Evolutionary conservation across 2,113 vertebrate genomes (phyloP).

Genomic region (Columbina picui): DNA sequence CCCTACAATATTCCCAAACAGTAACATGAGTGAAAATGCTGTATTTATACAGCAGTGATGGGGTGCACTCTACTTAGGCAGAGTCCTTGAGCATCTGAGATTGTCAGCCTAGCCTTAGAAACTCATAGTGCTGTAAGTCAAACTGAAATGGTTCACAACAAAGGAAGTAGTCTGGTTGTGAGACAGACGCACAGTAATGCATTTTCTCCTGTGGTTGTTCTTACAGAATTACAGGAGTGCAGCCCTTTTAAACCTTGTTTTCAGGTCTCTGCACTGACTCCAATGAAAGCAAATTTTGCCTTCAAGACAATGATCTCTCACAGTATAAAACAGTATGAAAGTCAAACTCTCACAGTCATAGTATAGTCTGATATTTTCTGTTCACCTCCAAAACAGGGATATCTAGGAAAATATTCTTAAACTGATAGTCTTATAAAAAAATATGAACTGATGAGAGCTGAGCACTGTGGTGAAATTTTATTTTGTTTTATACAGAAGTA

Average conservation of each 20-base stretch:
- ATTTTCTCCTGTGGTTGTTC: neutral
- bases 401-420: neutral
- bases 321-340: neutral
- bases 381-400: neutral
- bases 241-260: fast-evolving
- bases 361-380: neutral
- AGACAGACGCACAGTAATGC: neutral
- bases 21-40: neutral
- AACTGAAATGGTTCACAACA: neutral
- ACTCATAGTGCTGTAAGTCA: neutral
- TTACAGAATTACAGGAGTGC: neutral
- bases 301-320: neutral
- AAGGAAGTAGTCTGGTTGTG: neutral
- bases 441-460: neutral
- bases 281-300: neutral
- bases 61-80: neutral
- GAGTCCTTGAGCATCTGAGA: neutral
- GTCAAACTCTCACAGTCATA: neutral
- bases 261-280: neutral
- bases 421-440: neutral
- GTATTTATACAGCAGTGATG: neutral
- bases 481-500: neutral
- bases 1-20: neutral
- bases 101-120: neutral
- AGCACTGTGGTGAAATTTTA: neutral